Evolutionary conservation across 2,113 vertebrate genomes (phyloP).

Genomic region (Ceyx melanurus): DNA sequence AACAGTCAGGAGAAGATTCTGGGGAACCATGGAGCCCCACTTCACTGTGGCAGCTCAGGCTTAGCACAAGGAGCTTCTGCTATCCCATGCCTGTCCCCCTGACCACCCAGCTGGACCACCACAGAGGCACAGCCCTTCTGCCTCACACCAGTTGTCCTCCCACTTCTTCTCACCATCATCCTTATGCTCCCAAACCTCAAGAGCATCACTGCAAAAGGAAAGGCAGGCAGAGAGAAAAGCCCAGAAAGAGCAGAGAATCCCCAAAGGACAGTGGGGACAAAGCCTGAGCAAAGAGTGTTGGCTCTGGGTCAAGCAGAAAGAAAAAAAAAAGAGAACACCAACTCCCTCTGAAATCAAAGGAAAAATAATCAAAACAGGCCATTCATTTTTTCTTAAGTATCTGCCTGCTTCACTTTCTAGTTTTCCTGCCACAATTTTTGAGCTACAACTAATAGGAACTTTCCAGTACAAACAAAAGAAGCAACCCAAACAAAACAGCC

Average conservation of each 20-base stretch:
- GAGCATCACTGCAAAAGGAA: background rate
- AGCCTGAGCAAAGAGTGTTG: accelerated
- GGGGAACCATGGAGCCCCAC: accelerated
- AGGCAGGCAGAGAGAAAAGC: background rate
- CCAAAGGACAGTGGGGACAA: background rate
- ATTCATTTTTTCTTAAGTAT: background rate
- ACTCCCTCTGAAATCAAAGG: background rate
- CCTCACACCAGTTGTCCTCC: background rate
- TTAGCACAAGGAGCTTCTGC: background rate
- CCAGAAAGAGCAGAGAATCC: background rate
- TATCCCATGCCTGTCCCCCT: background rate
- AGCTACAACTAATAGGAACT: background rate
- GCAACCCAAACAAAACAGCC: background rate
- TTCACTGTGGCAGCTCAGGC: background rate
- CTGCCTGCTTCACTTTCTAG: background rate
- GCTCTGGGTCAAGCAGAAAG: background rate
- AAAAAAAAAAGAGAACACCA: background rate
- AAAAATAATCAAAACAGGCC: background rate
- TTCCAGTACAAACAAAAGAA: conserved; percentile 25
- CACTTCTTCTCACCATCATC: accelerated
- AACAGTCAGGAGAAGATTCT: background rate
- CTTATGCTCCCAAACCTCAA: background rate
- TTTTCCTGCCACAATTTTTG: background rate
- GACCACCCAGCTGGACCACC: background rate
- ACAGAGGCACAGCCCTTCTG: background rate